phyloP scores from a whole-genome alignment of 2,888 invertebrate genomes.

The Ramazzottius varieornatus region DNA sequence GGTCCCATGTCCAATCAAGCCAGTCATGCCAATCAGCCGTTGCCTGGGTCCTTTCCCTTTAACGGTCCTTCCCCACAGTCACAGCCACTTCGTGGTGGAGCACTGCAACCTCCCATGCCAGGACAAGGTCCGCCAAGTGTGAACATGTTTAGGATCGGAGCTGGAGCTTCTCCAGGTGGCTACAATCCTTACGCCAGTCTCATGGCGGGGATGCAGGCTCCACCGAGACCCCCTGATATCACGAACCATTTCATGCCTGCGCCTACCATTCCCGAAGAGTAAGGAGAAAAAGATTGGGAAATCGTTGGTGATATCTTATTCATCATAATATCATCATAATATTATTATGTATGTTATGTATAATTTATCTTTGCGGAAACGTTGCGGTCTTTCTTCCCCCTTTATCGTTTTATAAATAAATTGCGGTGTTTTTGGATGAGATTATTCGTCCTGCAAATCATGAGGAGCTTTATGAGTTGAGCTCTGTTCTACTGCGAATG shows the following conservation, averaged over 20 bases:
- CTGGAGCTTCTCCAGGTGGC: background rate
- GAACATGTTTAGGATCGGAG: background rate
- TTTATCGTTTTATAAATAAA: no score
- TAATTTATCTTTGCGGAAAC: no score
- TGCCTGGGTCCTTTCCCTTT: background rate
- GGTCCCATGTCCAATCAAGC: no score
- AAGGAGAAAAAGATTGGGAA: background rate
- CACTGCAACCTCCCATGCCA: no score
- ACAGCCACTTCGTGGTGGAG: background rate
- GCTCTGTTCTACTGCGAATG: no score
- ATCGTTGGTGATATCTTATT: background rate
- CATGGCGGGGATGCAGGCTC: background rate
- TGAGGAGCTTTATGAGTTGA: no score
- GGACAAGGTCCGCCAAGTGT: background rate
- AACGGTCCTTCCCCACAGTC: background rate
- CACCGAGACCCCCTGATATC: background rate
- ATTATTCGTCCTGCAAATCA: no score
- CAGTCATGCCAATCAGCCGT: no score
- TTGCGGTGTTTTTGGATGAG: no score
- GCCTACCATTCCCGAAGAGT: background rate
- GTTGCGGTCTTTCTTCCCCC: no score
- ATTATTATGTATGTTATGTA: no score
- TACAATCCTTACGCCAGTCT: background rate
- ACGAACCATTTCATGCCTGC: background rate
- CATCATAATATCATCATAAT: no score